These are phyloP conservation scores for Heteromurus nitidus DNA, from an alignment of 2,888 invertebrate genomes.

Conservation along the genomic window DNA sequence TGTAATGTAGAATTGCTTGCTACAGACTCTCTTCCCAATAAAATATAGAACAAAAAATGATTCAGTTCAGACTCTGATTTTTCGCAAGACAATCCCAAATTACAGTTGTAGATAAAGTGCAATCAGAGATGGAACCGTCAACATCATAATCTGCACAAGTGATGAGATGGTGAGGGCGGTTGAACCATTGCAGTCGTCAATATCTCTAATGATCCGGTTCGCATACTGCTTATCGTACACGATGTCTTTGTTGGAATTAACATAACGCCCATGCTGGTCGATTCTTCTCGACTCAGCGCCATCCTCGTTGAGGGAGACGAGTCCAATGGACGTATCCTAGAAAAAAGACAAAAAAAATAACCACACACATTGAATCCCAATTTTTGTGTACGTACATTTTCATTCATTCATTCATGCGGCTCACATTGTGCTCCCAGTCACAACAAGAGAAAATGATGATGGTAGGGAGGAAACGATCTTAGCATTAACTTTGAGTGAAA, in stretches of 20 bases:
- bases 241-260: conserved; percentile 72
- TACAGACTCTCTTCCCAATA: no score
- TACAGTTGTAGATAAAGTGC: background rate
- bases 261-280: conserved; percentile 72
- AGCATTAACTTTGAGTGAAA: no score
- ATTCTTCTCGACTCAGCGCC: conserved; percentile 69
- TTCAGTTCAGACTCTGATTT: conserved; percentile 1
- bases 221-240: conserved; percentile 73
- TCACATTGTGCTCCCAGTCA: no score
- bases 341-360: conserved; percentile 42
- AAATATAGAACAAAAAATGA: no score
- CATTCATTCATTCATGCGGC: background rate
- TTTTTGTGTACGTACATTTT: no score
- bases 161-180: background rate
- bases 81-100: background rate
- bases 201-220: conserved; percentile 71
- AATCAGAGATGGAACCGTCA: conserved; percentile 14
- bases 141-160: background rate
- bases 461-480: no score
- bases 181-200: conserved; percentile 71
- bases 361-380: no score
- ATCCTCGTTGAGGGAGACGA: conserved; percentile 71
- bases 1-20: no score
- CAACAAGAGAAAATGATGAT: no score
- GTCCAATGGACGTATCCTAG: conserved; percentile 72